Conservation (phyloP, 2,797 vertebrate genomes). For the Cossypha dichroa region DNA sequence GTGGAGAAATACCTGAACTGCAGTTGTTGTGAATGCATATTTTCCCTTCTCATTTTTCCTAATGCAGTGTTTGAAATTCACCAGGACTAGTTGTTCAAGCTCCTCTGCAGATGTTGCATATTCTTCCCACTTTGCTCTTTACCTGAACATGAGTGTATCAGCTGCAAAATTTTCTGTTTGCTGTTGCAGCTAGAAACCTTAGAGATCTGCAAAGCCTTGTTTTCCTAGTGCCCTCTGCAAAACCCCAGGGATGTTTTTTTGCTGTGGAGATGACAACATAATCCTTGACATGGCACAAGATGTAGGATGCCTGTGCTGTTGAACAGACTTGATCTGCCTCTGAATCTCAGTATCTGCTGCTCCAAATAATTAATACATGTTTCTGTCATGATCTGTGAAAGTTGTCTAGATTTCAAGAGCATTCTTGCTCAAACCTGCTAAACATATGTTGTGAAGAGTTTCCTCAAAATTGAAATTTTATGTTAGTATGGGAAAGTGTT, state of each 20-base stretch:
- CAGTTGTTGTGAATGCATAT: neutral
- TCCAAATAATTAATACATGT: neutral
- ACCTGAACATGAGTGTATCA: neutral
- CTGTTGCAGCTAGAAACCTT: neutral
- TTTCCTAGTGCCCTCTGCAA: neutral
- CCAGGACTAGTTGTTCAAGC: accelerated
- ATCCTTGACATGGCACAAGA: neutral
- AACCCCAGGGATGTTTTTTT: neutral
- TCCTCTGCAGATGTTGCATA: accelerated
- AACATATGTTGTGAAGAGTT: neutral
- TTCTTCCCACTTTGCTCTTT: neutral
- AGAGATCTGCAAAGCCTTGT: neutral
- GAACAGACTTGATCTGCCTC: neutral
- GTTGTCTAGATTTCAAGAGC: neutral
- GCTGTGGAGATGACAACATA: neutral
- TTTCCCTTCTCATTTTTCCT: neutral
- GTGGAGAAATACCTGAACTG: neutral
- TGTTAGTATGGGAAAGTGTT: neutral
- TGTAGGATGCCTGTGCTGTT: accelerated
- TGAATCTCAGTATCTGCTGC: neutral
- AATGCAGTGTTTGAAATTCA: neutral
- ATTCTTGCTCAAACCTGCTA: neutral
- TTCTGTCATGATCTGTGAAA: neutral
- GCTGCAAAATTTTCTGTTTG: neutral
- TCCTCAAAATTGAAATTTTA: neutral